These are phyloP conservation scores for Salticus scenicus DNA, from an alignment of 2,888 invertebrate species.

Conservation along the genomic window DNA sequence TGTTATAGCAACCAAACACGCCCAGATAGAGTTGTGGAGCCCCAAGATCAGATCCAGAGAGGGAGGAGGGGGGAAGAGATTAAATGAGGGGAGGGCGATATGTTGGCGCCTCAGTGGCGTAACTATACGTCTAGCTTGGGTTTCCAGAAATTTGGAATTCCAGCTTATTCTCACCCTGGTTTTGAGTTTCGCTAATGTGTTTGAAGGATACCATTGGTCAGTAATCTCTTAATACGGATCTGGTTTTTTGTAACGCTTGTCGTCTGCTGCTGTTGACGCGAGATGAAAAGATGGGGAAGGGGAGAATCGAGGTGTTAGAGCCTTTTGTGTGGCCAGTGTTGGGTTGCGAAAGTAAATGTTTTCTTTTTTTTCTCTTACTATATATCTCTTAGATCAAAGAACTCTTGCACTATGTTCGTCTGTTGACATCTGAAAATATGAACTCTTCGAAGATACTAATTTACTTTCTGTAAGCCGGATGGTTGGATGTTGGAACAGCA, in stretches of 20 bases:
- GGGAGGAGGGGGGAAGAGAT: constrained; percentile 28
- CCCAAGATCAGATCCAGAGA: constrained; percentile 35
- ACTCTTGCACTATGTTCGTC: not conserved
- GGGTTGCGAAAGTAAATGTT: constrained; percentile 5
- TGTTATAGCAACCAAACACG: constrained; percentile 61
- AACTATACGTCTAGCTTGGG: constrained; percentile 62
- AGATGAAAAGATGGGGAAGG: not conserved
- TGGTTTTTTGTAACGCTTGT: constrained; percentile 19
- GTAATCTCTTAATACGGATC: constrained; percentile 21
- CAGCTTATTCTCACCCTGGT: constrained; percentile 20
- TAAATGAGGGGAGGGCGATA: constrained; percentile 24
- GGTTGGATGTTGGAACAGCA: no score
- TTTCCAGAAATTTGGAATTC: constrained; percentile 66
- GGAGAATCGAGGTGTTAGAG: no score
- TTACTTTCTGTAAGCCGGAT: no score
- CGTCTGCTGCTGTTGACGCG: not conserved
- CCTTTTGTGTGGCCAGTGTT: not conserved
- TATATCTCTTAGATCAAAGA: constrained; percentile 2
- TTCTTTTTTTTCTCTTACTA: constrained; percentile 9
- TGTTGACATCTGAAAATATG: no score
- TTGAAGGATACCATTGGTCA: constrained; percentile 23
- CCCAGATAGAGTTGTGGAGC: constrained; percentile 30
- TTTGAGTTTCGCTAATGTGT: constrained; percentile 57
- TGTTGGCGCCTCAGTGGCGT: constrained; percentile 58
- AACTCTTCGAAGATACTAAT: no score